Base-by-base conservation (phyloP, 2,797 vertebrate species). In the Sebastes aleutianus region DNA sequence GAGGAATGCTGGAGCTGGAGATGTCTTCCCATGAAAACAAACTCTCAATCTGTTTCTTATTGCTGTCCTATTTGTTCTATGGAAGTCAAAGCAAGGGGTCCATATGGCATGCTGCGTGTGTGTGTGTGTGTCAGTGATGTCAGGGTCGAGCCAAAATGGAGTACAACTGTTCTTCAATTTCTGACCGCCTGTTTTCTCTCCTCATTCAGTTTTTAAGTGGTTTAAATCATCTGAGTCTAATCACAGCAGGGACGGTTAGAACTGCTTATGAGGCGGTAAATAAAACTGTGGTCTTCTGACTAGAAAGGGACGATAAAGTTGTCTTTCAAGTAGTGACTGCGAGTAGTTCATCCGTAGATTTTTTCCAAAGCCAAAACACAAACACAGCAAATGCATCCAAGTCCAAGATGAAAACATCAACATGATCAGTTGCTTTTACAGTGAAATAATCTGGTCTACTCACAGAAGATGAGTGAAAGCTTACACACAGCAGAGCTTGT, bases 31-130 rank as follows among this genome's bases (percentile, higher is more conserved):
- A 87, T 78, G 77, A 86, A 89, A 91, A 89, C 83, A 90, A 88
- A 85, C 74, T 73, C 87, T 78, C 53, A 83, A 89, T 90, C 88
- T 93, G 92, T 91, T 93, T 92, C 87, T 89, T 80, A 87, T 93
- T 92, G 88, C 81, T 80, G 34, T 86, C 68, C 74, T 87, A 79
- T 90, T 90, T 93, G 86, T 86, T 88, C 78, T 79, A 71, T 27
- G 65, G 66, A 62, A 83, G 77, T 88, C 88, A 83, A 91, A 90
- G 88, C 83, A 83, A 80, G 76, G 81, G 84, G 82, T 87, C 86
- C 87, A 90, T 82, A 87, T 91, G 92, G 88, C 64, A 70, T 58
- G 77, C 64, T 71, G 84, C 56, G 76, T 82, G 78, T 70, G 57
- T 66, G 32, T 66, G 32, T 34, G 24, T 77, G 39, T 20, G 61